These are phyloP conservation scores for Diplazon laetatorius DNA, from an alignment of 2,888 invertebrate species.

Conservation along the genomic window DNA sequence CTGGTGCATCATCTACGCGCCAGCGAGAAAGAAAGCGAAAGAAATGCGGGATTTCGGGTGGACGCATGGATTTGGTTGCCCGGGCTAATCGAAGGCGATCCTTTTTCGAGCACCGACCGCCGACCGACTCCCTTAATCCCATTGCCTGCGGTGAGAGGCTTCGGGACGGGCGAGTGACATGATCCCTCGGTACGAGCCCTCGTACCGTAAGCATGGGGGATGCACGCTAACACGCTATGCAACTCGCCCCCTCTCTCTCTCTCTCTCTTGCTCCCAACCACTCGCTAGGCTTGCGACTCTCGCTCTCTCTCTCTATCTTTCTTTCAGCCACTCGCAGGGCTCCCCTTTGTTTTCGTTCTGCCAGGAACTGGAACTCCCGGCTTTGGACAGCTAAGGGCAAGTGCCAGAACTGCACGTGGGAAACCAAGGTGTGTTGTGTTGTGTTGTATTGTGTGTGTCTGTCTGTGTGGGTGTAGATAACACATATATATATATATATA, in stretches of 20 bases:
- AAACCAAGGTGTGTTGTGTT: slow-evolving; percentile 76
- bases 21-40: not conserved
- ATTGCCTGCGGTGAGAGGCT: slow-evolving; percentile 66
- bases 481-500: slow-evolving; percentile 10
- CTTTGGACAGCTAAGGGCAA: slow-evolving; percentile 8
- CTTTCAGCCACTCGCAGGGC: not conserved
- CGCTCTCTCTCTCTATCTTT: not conserved
- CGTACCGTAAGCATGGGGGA: slow-evolving; percentile 71
- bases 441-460: too few relatives aligned
- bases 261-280: not conserved
- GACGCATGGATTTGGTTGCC: too few relatives aligned
- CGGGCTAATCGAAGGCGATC: slow-evolving; percentile 6
- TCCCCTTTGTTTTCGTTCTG: not conserved
- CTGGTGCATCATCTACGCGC: not conserved
- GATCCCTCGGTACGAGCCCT: slow-evolving; percentile 72
- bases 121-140: slow-evolving; percentile 79
- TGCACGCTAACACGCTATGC: slow-evolving; percentile 74
- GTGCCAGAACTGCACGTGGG: slow-evolving; percentile 75
- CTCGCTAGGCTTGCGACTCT: slow-evolving; percentile 1
- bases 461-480: too few relatives aligned
- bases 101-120: slow-evolving; percentile 8
- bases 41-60: not conserved
- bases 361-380: slow-evolving; percentile 6
- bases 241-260: not conserved
- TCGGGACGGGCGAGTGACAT: slow-evolving; percentile 74